Base-by-base conservation (phyloP, 2,888 invertebrate species). In the Strigamia transsilvanica region DNA sequence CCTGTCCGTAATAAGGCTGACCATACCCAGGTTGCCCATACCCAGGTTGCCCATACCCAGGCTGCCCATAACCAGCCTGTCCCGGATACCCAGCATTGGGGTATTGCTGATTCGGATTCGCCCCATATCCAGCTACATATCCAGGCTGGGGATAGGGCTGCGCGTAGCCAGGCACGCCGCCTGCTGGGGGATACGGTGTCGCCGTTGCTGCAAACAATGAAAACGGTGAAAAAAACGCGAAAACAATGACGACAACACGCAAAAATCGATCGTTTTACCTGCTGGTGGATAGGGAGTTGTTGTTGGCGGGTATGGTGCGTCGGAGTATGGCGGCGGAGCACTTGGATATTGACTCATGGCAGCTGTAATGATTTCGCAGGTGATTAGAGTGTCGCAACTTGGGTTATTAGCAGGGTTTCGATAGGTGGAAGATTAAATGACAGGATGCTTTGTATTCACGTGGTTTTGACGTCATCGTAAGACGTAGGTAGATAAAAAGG, bases 291-390 rank as follows among this genome's bases (percentile, higher is more conserved):
- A 80, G 9, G 80, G 80, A 6, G 80, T 9, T 41, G 32, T 7
- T 10, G 38, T 41, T 9, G 79, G 42, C 15, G 79, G 46, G 34
- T 80, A 66, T 12, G 81, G 66, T 6, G 66, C 38, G n/a, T 66
- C 81, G 1, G 81, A 66, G 21, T 81, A 81, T 15, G 81, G 73
- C 18, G 81, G 81, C 18, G 81, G 81, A 10, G 81, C 81, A 12
- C 73, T 73, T 13, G 81, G 81, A 15, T 80, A 34, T 23, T 81
- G 51, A 73, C 73, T 81, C 81, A 81, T 81, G 81, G 13, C 46
- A 27, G 13, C 51, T 32, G 80, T 2, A 32, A 41, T 41, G 32
- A 7, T 34, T 34, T 34, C 34, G 34, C 34, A 34, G 7, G n/a
- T 34, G 34, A 5, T 34, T 34, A 5, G n/a, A n/a, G n/a, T n/a